These are phyloP conservation scores for Melitaea cinxia DNA, from an alignment of 1,140 invertebrate species.

Conservation along the genomic window DNA sequence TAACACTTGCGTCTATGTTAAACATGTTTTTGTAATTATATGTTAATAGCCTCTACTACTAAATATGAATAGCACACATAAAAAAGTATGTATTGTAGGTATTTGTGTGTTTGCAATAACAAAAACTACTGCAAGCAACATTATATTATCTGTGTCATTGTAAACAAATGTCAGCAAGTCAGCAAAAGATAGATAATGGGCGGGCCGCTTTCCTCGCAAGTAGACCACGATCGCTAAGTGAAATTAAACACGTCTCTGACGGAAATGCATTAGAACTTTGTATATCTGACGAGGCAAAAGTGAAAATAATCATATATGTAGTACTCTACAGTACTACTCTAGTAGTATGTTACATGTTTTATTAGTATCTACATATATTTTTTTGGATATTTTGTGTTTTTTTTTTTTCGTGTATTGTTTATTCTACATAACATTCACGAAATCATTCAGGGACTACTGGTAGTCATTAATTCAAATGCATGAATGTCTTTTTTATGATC, in stretches of 20 bases:
- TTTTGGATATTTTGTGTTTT: too few relatives aligned
- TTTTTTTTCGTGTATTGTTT: too few relatives aligned
- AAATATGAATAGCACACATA: too few relatives aligned
- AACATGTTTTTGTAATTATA: too few relatives aligned
- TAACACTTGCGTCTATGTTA: too few relatives aligned
- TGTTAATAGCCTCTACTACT: too few relatives aligned
- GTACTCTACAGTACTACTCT: neutral
- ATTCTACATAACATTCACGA: too few relatives aligned
- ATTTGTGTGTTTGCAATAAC: conserved; percentile 15
- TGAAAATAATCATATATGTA: neutral
- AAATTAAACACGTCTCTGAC: conserved; percentile 59
- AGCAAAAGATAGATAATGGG: conserved; percentile 52
- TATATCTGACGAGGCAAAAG: neutral
- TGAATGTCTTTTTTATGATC: too few relatives aligned
- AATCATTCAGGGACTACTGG: too few relatives aligned
- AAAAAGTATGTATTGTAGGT: too few relatives aligned
- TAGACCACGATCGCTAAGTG: conserved; percentile 52
- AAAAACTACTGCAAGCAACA: conserved; percentile 12
- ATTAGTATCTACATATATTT: neutral
- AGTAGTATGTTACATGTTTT: neutral
- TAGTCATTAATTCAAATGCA: too few relatives aligned
- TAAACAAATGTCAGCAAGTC: conserved; percentile 26
- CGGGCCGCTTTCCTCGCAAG: conserved; percentile 58
- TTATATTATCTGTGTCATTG: conserved; percentile 27
- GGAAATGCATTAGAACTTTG: conserved; percentile 40